Evolutionary conservation across 1,140 invertebrate genomes (phyloP).

Genomic region (Aphidius ervi): DNA sequence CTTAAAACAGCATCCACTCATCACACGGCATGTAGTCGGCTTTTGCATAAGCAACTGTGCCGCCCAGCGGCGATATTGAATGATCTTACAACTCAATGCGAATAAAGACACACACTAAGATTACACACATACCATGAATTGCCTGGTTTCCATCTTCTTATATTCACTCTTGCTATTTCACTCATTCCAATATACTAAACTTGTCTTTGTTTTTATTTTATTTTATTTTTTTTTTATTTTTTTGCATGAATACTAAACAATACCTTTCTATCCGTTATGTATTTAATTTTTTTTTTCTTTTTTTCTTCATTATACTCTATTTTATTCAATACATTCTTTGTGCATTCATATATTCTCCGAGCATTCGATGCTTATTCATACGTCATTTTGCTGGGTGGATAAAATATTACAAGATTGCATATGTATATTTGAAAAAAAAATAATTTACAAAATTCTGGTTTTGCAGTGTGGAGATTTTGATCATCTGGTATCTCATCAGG

Average conservation of each 20-base stretch:
- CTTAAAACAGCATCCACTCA: conserved; percentile 51
- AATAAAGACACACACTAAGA: conserved; percentile 18
- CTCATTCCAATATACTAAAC: too few relatives aligned
- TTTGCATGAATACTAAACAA: too few relatives aligned
- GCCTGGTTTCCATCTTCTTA: conserved; percentile 23
- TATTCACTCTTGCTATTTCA: too few relatives aligned
- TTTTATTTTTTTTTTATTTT: too few relatives aligned
- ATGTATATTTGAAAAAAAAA: conserved; percentile 9
- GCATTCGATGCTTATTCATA: conserved; percentile 25
- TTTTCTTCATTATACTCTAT: conserved; percentile 11
- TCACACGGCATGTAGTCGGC: conserved; percentile 53
- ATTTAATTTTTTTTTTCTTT: conserved; percentile 20
- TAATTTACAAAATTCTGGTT: not conserved
- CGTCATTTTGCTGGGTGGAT: conserved; percentile 19
- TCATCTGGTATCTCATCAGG: too few relatives aligned
- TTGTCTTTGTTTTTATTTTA: too few relatives aligned
- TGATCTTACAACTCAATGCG: conserved; percentile 55
- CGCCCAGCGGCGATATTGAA: conserved; percentile 49
- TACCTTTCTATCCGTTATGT: too few relatives aligned
- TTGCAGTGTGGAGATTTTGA: too few relatives aligned
- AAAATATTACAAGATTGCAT: not conserved
- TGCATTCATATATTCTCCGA: conserved; percentile 22
- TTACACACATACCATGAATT: too few relatives aligned
- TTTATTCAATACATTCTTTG: conserved; percentile 22
- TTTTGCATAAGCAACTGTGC: conserved; percentile 53